Evolutionary conservation across 1,140 invertebrate genomes (phyloP), one percentile per base, ranked within the genome.

Genomic region (Drosophila ananassae): DNA sequence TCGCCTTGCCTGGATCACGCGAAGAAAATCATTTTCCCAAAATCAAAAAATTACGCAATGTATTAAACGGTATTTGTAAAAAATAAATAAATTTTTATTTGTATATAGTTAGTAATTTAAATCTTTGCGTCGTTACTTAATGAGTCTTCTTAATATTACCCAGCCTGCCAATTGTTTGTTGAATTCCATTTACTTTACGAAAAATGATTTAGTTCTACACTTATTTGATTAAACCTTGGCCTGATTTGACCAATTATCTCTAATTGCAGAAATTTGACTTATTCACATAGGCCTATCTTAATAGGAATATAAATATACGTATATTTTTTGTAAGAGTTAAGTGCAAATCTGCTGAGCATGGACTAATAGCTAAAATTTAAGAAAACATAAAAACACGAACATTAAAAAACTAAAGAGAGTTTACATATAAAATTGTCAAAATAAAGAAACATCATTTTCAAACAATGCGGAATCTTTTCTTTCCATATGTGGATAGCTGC

Each of bases 291-390:
- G 41, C 46, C 32, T 57, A 63, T 47, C 47, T 54, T 25, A 68
- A 66, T 69, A 28, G 21, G 25, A 24, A 58, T 50, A 57, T 69
- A 37, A 37, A 72, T 22, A 53, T 54, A 56, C 51, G 67, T 77
- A 54, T 62, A 69, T 64, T 60, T 76, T 76, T 76, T 77, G 55
- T 77, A 66, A 76, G 32, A 73, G 74, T 81, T 73, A 77, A 75
- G 48, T 61, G 69, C 54, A 59, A 75, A 58, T 75, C 69, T 82
- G 83, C 82, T 82, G 83, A 87, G 82, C 83, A 89, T 73, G 82
- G 75, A 89, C 82, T 87, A 89, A 67, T 87, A 87, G 82, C 83
- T 87, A 66, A 68, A 73, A 73, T 52, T 48, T 72, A 81, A 71
- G 64, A 24, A 63, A 77, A 66, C 47, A 64, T 52, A 74, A 50